phyloP scores from a whole-genome alignment of 2,797 vertebrate genomes.

The Meda fulgida region DNA sequence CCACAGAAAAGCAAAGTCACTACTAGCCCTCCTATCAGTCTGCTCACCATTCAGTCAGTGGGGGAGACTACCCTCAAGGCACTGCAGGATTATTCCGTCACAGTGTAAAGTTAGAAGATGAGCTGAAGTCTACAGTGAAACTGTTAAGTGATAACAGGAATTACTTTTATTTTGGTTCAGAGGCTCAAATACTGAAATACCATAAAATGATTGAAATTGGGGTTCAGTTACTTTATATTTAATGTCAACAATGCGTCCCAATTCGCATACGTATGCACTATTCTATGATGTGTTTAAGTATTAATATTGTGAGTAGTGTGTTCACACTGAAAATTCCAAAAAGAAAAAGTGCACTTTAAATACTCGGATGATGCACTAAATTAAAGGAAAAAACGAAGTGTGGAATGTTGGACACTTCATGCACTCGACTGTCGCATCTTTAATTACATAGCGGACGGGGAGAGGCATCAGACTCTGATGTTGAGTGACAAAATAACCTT shows the following conservation, averaged over 20 bases:
- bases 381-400: not conserved
- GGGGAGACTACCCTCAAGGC: constrained; percentile 28
- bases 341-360: too few species aligned
- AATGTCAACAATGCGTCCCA: not conserved
- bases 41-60: constrained; percentile 18
- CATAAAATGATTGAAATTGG: not conserved
- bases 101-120: not conserved
- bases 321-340: too few species aligned
- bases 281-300: too few species aligned
- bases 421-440: not conserved
- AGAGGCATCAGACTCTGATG: too few species aligned
- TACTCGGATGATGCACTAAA: too few species aligned
- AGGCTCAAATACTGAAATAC: not conserved
- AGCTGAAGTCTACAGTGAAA: not conserved
- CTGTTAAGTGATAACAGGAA: not conserved
- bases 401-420: not conserved
- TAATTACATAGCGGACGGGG: too few species aligned
- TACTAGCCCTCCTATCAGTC: constrained; percentile 34
- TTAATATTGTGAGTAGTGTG: too few species aligned
- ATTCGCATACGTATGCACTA: too few species aligned
- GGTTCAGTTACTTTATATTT: not conserved
- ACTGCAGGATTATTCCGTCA: not conserved
- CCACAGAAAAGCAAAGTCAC: constrained; percentile 41
- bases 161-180: not conserved
- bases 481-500: not conserved